phyloP scores from a whole-genome alignment of 2,113 vertebrate genomes.

The Camelus bactrianus region DNA sequence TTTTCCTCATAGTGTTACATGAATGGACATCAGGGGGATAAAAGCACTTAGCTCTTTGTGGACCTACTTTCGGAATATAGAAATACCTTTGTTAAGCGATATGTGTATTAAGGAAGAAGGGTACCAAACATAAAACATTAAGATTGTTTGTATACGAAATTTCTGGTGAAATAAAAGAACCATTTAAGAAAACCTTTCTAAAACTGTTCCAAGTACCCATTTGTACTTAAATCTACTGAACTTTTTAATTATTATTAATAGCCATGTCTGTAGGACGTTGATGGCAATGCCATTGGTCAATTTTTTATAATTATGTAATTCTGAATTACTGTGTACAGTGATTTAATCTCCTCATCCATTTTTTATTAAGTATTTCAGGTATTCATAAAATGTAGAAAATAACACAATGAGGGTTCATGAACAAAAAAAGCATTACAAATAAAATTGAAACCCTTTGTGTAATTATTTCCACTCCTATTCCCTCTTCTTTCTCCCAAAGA shows the following conservation, averaged over 20 bases:
- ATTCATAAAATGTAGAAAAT: constrained; percentile 21
- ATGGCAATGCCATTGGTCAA: background rate
- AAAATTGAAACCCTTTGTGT: constrained; percentile 19
- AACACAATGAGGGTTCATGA: background rate
- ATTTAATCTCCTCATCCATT: constrained; percentile 48
- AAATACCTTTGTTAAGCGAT: constrained; percentile 34
- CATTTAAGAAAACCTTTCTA: constrained; percentile 25
- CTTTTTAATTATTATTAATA: background rate
- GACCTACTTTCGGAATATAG: constrained; percentile 2
- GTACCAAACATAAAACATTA: background rate
- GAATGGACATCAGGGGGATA: background rate
- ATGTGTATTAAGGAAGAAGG: background rate
- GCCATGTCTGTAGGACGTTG: background rate
- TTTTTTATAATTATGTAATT: background rate
- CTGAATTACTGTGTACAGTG: background rate
- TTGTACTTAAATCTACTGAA: background rate
- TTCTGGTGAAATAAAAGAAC: constrained; percentile 27
- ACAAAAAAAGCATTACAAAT: constrained; percentile 39
- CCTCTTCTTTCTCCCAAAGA: background rate
- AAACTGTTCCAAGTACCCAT: constrained; percentile 22
- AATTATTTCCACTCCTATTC: background rate
- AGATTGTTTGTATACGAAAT: constrained; percentile 11
- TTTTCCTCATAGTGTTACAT: constrained; percentile 17
- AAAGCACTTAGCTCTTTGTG: background rate
- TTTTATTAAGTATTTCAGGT: constrained; percentile 35